Evolutionary conservation across 2,888 invertebrate genomes (phyloP), one percentile per base, ranked within the genome.

Genomic region (Melanargia galathea): DNA sequence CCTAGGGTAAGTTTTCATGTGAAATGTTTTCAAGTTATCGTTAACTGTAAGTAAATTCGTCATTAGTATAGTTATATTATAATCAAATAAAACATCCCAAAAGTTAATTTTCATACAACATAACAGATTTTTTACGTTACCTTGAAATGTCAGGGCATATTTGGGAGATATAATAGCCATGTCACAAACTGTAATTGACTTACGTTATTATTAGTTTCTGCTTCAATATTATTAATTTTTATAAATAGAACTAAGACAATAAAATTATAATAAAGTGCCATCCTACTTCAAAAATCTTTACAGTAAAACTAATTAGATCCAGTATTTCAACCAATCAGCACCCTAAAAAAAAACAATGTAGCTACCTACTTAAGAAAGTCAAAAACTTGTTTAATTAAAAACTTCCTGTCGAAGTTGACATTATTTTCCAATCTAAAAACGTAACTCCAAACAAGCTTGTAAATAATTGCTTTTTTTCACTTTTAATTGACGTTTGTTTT

Each of bases 371-470:
- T 26, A 24, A n/a, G 20, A 35, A 54, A 26, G 16, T 45, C 24
- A 56, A 43, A 43, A 40, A 56, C 43, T 56, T 56, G 56, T 56
- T 45, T 45, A 26, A 56, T 26, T 56, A 43, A 43, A n/a, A 56
- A 43, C 43, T 56, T 56, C 43, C 30, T 18, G 40, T 40, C 55
- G 24, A 54, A 16, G 4, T 10, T 18, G 43, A 18, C 18, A 43
- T 24, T 18, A 26, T 30, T 26, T 30, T 26, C 26, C 18, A 18
- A 26, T 43, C 56, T 56, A 43, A 38, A 7, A 54, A 6, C 10
- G 38, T 18, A 24, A 43, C 26, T 45, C 43, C 16, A 43, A 56
- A 43, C 43, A 56, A 43, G 38, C 26, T 26, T 56, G 18, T 56
- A 26, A 26, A 40, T 22, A 22, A 20, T 30, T 16, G 49, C 30